These are phyloP conservation scores for Erpetoichthys calabaricus DNA, from an alignment of 2,797 vertebrate genomes.

Conservation along the genomic window DNA sequence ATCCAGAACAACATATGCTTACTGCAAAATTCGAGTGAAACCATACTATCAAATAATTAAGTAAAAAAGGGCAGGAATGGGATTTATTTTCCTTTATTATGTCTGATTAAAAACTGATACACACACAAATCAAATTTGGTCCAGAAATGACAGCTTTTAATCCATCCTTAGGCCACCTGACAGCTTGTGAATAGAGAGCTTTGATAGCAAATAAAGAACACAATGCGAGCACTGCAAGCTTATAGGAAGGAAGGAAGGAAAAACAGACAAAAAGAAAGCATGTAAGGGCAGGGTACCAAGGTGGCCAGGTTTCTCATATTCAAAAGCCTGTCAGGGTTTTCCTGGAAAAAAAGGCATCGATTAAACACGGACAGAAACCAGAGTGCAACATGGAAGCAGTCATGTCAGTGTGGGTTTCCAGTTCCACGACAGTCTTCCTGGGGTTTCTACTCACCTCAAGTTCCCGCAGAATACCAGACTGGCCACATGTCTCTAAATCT, in stretches of 20 bases:
- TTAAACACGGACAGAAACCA: conserved; percentile 30
- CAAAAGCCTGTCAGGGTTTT: conserved; percentile 75
- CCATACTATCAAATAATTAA: too few relatives aligned
- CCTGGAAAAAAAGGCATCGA: conserved; percentile 72
- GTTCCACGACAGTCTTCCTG: too few relatives aligned
- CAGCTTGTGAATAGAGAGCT: conserved; percentile 20
- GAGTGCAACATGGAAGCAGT: too few relatives aligned
- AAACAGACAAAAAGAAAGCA: conserved; percentile 56
- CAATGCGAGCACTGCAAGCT: conserved; percentile 35
- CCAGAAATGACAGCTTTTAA: too few relatives aligned
- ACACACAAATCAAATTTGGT: too few relatives aligned
- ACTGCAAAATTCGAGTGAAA: too few relatives aligned
- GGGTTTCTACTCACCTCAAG: conserved; percentile 65
- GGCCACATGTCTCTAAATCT: conserved; percentile 92
- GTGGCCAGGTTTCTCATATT: conserved; percentile 77
- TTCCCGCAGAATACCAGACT: conserved; percentile 91
- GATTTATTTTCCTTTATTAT: too few relatives aligned
- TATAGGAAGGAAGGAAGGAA: conserved; percentile 46
- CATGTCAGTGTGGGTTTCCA: too few relatives aligned
- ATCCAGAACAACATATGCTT: too few relatives aligned
- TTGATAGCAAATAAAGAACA: conserved; percentile 22
- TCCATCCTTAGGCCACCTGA: too few relatives aligned
- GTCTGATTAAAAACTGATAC: too few relatives aligned
- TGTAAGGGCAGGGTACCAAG: conserved; percentile 76
- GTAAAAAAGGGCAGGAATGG: too few relatives aligned